A percentile compares a stretch with the other conserved stretches of the same genome.
Evolutionary conservation across 2,888 invertebrate species (phyloP).

Genomic region (Cosmia pyralina): DNA sequence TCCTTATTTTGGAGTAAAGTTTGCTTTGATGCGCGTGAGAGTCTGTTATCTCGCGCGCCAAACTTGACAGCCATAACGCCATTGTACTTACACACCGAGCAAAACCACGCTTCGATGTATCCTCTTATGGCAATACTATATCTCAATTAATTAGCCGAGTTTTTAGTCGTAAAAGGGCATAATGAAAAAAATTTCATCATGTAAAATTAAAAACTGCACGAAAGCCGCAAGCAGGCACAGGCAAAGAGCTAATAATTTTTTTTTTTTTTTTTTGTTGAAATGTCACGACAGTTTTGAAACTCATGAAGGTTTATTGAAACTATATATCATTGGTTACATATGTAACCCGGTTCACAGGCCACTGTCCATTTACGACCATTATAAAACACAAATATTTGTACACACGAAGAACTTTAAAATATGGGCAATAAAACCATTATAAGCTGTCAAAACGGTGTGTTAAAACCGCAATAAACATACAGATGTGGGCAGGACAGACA

Average conservation of each 20-base stretch:
- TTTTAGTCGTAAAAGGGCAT: too few relatives aligned
- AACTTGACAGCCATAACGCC: too few relatives aligned
- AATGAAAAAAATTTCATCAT: too few relatives aligned
- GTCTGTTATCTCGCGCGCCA: too few relatives aligned
- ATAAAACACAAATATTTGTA: conserved; percentile 57
- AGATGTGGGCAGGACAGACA: conserved; percentile 50
- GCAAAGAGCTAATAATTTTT: background rate
- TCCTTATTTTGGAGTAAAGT: too few relatives aligned
- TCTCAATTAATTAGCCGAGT: background rate
- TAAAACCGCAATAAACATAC: conserved; percentile 47
- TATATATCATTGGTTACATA: conserved; percentile 24
- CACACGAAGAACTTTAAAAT: conserved; percentile 52
- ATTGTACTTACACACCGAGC: too few relatives aligned
- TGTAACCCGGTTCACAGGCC: conserved; percentile 42
- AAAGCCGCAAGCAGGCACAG: background rate
- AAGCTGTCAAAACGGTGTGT: conserved; percentile 51
- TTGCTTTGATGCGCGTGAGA: too few relatives aligned
- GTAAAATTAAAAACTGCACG: too few relatives aligned
- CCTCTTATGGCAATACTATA: background rate
- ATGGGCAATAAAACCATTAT: conserved; percentile 61
- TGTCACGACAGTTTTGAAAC: background rate
- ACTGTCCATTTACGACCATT: conserved; percentile 50
- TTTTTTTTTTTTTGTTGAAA: background rate
- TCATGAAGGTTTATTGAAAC: conserved; percentile 29
- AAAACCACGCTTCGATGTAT: too few relatives aligned